Evolutionary conservation across 1,140 invertebrate species (phyloP).

Genomic region (Glomeris maerens): DNA sequence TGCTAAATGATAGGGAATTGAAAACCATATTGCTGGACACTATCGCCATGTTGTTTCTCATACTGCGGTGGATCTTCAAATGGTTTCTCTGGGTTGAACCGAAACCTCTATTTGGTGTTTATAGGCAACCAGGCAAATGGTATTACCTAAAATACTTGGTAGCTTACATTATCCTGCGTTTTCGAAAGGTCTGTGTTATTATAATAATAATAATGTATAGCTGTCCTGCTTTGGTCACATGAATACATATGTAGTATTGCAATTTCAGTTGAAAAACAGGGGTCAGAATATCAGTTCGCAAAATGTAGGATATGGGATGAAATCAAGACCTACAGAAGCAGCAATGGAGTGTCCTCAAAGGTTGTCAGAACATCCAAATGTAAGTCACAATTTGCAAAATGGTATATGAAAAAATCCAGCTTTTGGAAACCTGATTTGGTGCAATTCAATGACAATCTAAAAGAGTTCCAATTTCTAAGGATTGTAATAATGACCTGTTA

Average conservation of each 20-base stretch:
- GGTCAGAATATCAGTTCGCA: slow-evolving; percentile 9
- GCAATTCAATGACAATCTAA: too few species aligned
- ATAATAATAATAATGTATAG: neutral
- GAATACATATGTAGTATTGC: neutral
- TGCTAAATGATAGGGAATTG: too few species aligned
- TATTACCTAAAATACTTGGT: slow-evolving; percentile 44
- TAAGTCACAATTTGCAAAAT: too few species aligned
- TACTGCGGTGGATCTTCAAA: neutral
- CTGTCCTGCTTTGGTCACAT: neutral
- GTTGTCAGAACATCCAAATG: slow-evolving; percentile 38
- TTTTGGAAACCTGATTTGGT: too few species aligned
- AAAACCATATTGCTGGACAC: neutral
- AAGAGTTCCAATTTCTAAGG: too few species aligned
- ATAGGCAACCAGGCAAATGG: slow-evolving; percentile 43
- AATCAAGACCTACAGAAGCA: slow-evolving; percentile 29
- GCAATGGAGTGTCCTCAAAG: slow-evolving; percentile 44
- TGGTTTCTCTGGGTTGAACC: slow-evolving; percentile 17
- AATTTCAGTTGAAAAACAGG: slow-evolving; percentile 15
- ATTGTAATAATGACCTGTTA: neutral
- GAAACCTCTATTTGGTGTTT: slow-evolving; percentile 41
- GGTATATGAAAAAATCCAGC: too few species aligned
- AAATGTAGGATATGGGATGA: slow-evolving; percentile 33
- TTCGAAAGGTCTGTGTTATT: slow-evolving; percentile 33
- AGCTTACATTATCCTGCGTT: slow-evolving; percentile 38
- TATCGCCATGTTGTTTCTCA: neutral